Evolutionary conservation across 2,888 invertebrate species (phyloP).

Genomic region (Euclidia mi): DNA sequence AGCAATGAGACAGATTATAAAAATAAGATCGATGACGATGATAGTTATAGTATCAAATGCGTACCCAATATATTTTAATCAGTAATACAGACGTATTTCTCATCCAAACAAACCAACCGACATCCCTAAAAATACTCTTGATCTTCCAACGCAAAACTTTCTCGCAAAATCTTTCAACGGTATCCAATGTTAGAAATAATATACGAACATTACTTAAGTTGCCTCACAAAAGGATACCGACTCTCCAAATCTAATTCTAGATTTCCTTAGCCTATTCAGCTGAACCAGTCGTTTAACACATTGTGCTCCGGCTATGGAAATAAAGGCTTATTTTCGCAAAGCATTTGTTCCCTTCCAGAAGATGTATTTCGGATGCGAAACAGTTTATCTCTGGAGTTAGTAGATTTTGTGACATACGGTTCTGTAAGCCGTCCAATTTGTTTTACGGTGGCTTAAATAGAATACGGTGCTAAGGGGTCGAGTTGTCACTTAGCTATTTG

Average conservation of each 20-base stretch:
- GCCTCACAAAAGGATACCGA: slow-evolving; percentile 45
- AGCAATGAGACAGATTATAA: no score
- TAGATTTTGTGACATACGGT: slow-evolving; percentile 62
- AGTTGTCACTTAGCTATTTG: no score
- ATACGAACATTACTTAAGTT: slow-evolving; percentile 38
- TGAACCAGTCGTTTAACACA: slow-evolving; percentile 69
- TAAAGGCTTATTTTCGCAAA: slow-evolving; percentile 80
- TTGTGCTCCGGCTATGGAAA: slow-evolving; percentile 68
- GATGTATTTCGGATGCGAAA: slow-evolving; percentile 82
- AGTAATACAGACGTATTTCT: neutral
- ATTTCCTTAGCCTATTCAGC: slow-evolving; percentile 58
- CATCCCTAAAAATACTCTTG: neutral
- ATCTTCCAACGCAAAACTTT: slow-evolving; percentile 2
- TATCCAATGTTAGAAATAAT: slow-evolving; percentile 29
- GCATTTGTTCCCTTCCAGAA: slow-evolving; percentile 84
- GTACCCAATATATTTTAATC: no score
- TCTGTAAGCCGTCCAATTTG: slow-evolving; percentile 9
- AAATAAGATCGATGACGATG: no score
- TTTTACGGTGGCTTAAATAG: no score
- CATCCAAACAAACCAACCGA: neutral
- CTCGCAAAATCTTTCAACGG: slow-evolving; percentile 14
- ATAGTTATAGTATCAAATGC: no score
- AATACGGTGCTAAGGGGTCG: no score
- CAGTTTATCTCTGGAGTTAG: slow-evolving; percentile 78
- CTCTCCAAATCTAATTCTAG: slow-evolving; percentile 61